A percentile compares a stretch with the other conserved stretches of the same genome.
These are phyloP conservation scores for Ameiurus melas DNA, from an alignment of 2,113 vertebrate genomes.

Conservation along the genomic window DNA sequence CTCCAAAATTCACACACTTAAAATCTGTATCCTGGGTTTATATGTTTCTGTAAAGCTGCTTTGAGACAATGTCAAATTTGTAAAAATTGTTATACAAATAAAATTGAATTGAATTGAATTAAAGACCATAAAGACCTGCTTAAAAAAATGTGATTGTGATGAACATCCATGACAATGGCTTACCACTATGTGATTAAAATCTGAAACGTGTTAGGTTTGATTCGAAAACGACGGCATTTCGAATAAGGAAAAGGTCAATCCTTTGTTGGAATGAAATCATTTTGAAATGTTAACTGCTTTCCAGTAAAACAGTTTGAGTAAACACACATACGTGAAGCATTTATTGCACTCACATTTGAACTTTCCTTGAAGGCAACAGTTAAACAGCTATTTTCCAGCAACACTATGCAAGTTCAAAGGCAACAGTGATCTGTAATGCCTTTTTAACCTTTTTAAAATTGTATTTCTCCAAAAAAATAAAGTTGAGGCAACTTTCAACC, in stretches of 20 bases:
- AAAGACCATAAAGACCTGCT: background rate
- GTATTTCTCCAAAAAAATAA: constrained; percentile 8
- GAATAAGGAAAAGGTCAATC: background rate
- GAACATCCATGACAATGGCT: background rate
- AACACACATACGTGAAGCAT: background rate
- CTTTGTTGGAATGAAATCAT: background rate
- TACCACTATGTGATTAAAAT: background rate
- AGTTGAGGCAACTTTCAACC: constrained; percentile 7
- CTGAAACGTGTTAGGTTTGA: background rate
- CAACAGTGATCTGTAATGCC: background rate
- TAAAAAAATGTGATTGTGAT: background rate
- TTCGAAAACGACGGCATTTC: background rate
- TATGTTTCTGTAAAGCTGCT: too few species aligned
- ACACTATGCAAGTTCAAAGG: background rate
- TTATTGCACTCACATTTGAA: background rate
- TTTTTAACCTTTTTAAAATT: background rate
- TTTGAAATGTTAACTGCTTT: background rate
- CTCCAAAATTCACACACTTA: too few species aligned
- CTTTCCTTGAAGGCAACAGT: background rate
- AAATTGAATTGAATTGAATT: too few species aligned
- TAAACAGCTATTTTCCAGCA: background rate
- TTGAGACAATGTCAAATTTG: too few species aligned
- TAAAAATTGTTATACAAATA: too few species aligned
- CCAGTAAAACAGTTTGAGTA: background rate
- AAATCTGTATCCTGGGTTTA: too few species aligned